Percentiles rank a stretch among this genome's conserved stretches.
These are phyloP conservation scores for Alcis repandata DNA, from an alignment of 2,888 invertebrate genomes.

Conservation along the genomic window DNA sequence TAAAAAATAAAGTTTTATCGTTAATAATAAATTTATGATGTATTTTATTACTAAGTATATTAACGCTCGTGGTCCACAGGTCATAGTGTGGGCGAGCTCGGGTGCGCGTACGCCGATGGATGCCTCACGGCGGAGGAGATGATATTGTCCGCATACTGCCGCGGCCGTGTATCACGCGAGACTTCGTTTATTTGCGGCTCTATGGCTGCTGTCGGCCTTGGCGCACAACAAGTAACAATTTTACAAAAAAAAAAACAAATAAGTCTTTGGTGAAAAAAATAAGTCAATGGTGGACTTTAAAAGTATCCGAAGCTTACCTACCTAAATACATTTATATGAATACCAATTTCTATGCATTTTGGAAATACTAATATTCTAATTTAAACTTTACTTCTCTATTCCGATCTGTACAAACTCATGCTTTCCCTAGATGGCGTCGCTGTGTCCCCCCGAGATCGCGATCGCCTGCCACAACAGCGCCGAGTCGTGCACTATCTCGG, in stretches of 20 bases:
- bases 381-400: too few relatives aligned
- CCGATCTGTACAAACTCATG: too few relatives aligned
- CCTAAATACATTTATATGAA: too few relatives aligned
- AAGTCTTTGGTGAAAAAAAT: too few relatives aligned
- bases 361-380: too few relatives aligned
- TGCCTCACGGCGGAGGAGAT: conserved; percentile 93
- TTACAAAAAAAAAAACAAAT: too few relatives aligned
- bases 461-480: conserved; percentile 92
- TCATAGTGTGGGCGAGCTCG: conserved; percentile 92
- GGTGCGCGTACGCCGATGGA: conserved; percentile 96
- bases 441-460: conserved; percentile 76
- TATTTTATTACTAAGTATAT: too few relatives aligned
- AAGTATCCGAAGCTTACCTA: too few relatives aligned
- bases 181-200: conserved; percentile 88
- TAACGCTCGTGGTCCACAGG: conserved; percentile 48
- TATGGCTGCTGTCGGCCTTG: conserved; percentile 94
- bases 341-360: too few relatives aligned
- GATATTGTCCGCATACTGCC: conserved; percentile 91
- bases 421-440: conserved; percentile 48
- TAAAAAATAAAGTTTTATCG: too few relatives aligned
- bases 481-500: conserved; percentile 91
- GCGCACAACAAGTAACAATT: conserved; percentile 56
- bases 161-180: conserved; percentile 90
- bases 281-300: too few relatives aligned
- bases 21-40: too few relatives aligned